Conservation (phyloP, 1,140 invertebrate genomes). For the Drosophila lacertosa region DNA sequence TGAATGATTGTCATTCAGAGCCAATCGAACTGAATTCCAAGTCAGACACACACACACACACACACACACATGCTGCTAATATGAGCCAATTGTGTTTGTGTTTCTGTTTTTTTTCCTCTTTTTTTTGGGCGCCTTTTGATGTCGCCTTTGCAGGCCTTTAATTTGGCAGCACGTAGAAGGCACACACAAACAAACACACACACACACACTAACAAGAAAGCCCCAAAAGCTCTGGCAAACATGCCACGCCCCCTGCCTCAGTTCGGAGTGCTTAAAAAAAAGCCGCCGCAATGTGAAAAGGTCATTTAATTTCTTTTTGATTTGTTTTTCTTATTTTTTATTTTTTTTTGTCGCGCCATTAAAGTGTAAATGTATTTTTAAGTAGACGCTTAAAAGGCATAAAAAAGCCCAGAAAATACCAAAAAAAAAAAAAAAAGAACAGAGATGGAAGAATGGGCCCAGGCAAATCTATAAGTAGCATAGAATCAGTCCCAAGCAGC, state of each 20-base stretch:
- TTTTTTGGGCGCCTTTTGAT: constrained; percentile 55
- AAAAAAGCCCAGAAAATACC: constrained; percentile 16
- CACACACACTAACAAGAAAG: not conserved
- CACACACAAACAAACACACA: not conserved
- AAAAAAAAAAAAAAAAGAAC: constrained; percentile 11
- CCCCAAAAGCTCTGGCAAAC: not conserved
- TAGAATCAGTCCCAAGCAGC: constrained; percentile 59
- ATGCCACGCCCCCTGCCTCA: not conserved
- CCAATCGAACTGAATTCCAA: constrained; percentile 25
- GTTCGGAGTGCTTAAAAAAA: constrained; percentile 4
- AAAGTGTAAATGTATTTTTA: constrained; percentile 83
- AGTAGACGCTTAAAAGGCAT: constrained; percentile 61
- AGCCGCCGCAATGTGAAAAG: constrained; percentile 69
- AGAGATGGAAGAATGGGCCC: not conserved
- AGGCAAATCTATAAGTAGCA: constrained; percentile 54
- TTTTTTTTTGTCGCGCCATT: constrained; percentile 57
- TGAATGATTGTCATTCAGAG: constrained; percentile 44
- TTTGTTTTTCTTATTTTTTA: constrained; percentile 58
- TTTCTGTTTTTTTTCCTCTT: constrained; percentile 26
- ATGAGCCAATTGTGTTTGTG: constrained; percentile 37
- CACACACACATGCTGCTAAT: constrained; percentile 7
- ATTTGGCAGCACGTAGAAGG: constrained; percentile 11
- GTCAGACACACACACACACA: not conserved
- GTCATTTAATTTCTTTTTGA: constrained; percentile 83
- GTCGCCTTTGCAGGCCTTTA: constrained; percentile 40